Evolutionary conservation across 2,113 vertebrate genomes (phyloP), one percentile per base, ranked within the genome.

Genomic region (Haemorhous mexicanus): DNA sequence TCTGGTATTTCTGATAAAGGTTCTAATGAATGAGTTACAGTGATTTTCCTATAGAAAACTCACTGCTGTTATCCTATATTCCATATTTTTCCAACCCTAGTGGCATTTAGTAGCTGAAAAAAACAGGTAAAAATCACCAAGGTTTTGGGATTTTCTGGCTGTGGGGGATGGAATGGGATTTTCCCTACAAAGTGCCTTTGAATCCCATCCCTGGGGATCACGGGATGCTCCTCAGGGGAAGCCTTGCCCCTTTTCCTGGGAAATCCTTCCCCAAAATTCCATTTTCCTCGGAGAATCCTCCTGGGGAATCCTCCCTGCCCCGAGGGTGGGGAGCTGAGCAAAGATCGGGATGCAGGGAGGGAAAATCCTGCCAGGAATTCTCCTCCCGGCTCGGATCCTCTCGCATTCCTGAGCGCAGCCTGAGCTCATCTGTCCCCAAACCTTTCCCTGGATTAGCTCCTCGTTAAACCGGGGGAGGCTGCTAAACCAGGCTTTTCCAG

Each of bases 1-100:
- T 41, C 50, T 69, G 15, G 64, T 64, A 24, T 41, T 16, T 35
- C 70, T 55, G 30, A 22, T 18, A 39, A 20, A 32, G 7, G 33
- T 16, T 91, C 70, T 23, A 85, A 49, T 76, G 27, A 46, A 78
- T 70, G 53, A 92, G 83, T 56, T 49, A 4, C 7, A 8, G 27
- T 4, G 16, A 33, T 21, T 53, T 35, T 27, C 26, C 20, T 8
- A 0, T 0, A n/a, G 26, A 14, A 66, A 63, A 16, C 15, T 19
- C 7, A 0, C 6, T 18, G 32, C 44, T 77, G 33, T 10, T 44
- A 2, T 18, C 16, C n/a, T 20, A 0, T 20, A n/a, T 28, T 13
- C 52, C 10, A 0, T 41, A 4, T 46, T 75, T 62, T 69, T 72
- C 32, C 4, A 6, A 20, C 26, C 15, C 12, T 10, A 7, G 10